Evolutionary conservation across 1,140 invertebrate genomes (phyloP).

Genomic region (Ladona fulva): DNA sequence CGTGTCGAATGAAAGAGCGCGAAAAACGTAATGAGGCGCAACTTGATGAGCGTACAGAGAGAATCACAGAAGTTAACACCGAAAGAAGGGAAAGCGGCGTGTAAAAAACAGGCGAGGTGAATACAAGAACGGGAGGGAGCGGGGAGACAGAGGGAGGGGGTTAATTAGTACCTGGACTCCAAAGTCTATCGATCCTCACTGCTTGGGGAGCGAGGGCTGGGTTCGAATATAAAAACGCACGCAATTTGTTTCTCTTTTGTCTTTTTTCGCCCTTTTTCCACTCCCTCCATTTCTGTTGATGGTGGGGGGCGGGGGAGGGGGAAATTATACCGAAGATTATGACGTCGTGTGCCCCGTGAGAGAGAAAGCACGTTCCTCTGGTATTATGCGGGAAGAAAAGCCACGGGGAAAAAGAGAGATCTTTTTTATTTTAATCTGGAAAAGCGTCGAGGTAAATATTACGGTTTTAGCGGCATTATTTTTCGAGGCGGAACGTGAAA

Average conservation of each 20-base stretch:
- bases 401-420: no score
- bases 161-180: conserved; percentile 5
- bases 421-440: no score
- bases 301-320: neutral
- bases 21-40: no score
- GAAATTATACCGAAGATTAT: neutral
- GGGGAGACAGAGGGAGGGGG: neutral
- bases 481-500: no score
- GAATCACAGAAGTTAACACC: neutral
- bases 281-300: neutral
- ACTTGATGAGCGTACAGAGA: neutral
- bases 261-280: neutral
- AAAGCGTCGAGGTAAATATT: no score
- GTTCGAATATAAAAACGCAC: conserved; percentile 9
- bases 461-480: no score
- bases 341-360: neutral
- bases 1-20: neutral
- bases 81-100: neutral
- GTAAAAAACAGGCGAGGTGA: neutral
- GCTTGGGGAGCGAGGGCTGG: neutral
- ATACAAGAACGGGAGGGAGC: neutral
- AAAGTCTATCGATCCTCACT: neutral
- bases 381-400: no score
- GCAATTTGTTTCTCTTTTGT: neutral
- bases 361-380: neutral